These are phyloP conservation scores for Taeniopygia guttata DNA, from an alignment of 2,797 vertebrate genomes.

Conservation along the genomic window DNA sequence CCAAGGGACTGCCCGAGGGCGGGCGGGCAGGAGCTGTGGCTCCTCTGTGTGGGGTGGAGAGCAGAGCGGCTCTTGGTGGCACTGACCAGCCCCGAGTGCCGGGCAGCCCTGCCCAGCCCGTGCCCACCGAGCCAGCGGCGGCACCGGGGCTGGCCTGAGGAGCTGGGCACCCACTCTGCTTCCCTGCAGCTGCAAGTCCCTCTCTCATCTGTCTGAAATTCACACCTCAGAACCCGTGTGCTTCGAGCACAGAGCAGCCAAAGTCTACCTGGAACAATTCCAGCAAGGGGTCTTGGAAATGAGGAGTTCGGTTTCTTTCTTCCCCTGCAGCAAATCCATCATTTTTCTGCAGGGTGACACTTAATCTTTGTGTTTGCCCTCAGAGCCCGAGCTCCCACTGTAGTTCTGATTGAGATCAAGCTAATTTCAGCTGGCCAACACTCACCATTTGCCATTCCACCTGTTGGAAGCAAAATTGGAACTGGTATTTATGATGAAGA, in stretches of 20 bases:
- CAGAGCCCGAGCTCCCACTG: neutral
- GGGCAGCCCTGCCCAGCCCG: rapidly evolving
- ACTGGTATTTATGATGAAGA: conserved; percentile 41
- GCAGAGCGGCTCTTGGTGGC: neutral
- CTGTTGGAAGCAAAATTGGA: conserved; percentile 24
- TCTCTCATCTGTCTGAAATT: neutral
- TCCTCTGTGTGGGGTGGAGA: rapidly evolving
- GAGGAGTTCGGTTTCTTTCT: neutral
- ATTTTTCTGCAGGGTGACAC: neutral
- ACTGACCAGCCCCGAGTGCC: rapidly evolving
- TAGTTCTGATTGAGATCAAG: neutral
- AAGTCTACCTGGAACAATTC: neutral
- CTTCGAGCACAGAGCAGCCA: neutral
- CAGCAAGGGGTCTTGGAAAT: neutral
- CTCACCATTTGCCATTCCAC: conserved; percentile 36
- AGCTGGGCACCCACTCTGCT: neutral
- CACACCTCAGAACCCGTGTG: neutral
- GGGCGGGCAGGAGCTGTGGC: rapidly evolving
- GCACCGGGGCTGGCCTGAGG: neutral
- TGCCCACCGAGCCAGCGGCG: rapidly evolving
- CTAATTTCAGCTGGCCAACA: conserved; percentile 10
- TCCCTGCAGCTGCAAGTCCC: neutral
- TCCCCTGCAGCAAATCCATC: neutral
- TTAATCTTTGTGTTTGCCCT: neutral
- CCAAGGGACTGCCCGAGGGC: rapidly evolving